Percentiles rank a stretch among this genome's conserved stretches.
These are phyloP conservation scores for Nysson spinosus DNA, from an alignment of 2,888 invertebrate species.

Conservation along the genomic window DNA sequence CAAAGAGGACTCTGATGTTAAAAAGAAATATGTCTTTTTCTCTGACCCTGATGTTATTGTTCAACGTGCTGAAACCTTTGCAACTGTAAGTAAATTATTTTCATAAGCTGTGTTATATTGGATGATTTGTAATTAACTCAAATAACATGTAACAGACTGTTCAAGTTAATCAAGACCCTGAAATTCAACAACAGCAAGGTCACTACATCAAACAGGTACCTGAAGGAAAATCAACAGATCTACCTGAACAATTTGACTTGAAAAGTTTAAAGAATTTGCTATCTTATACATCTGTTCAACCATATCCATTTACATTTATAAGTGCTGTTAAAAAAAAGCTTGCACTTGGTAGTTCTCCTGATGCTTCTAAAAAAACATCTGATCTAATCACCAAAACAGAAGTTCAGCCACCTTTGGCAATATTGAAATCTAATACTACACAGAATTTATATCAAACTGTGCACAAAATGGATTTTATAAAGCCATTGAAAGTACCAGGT, in stretches of 20 bases:
- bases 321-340: conserved; percentile 81
- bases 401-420: conserved; percentile 16
- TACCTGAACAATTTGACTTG: conserved; percentile 25
- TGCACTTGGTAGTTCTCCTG: conserved; percentile 60
- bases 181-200: conserved; percentile 48
- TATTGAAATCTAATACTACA: conserved; percentile 31
- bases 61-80: conserved; percentile 62
- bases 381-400: conserved; percentile 41
- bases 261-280: conserved; percentile 49
- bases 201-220: conserved; percentile 13
- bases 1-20: conserved; percentile 56
- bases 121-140: background rate
- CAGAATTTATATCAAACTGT: conserved; percentile 50
- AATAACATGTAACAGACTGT: conserved; percentile 45
- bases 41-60: conserved; percentile 65
- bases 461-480: conserved; percentile 70
- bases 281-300: conserved; percentile 70
- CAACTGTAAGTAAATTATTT: conserved; percentile 59
- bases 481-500: conserved; percentile 73
- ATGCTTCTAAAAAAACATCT: conserved; percentile 54
- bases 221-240: conserved; percentile 8
- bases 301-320: conserved; percentile 82
- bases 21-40: conserved; percentile 70
- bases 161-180: conserved; percentile 49
- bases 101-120: background rate